phyloP scores from a whole-genome alignment of 2,888 invertebrate genomes.

The Aporophyla lueneburgensis region DNA sequence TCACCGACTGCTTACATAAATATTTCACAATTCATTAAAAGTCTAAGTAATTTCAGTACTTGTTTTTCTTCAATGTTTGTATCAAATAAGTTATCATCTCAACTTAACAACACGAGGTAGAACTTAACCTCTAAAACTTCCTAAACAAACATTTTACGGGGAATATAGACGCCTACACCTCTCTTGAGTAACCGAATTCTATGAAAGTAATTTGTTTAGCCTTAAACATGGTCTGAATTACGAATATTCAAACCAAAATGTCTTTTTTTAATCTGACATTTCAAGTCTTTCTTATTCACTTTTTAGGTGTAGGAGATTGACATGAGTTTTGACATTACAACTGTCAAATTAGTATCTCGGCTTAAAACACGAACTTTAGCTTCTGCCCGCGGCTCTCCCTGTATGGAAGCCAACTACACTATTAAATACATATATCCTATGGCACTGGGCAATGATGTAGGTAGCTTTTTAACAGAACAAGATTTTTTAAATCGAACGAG shows the following conservation, averaged over 20 bases:
- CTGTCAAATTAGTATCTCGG: too few relatives aligned
- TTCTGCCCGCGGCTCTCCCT: neutral
- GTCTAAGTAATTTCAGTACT: constrained; percentile 8
- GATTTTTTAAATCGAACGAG: neutral
- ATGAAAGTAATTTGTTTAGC: neutral
- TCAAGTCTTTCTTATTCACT: too few relatives aligned
- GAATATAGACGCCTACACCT: neutral
- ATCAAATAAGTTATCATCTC: neutral
- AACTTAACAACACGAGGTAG: constrained; percentile 1
- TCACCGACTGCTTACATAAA: neutral
- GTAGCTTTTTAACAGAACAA: neutral
- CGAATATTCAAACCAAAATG: neutral
- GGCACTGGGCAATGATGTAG: neutral
- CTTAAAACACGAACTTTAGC: too few relatives aligned
- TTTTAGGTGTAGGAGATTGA: too few relatives aligned
- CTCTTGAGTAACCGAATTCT: neutral
- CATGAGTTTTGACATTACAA: too few relatives aligned
- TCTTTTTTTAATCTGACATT: too few relatives aligned
- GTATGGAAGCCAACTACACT: neutral
- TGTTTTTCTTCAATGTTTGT: constrained; percentile 13
- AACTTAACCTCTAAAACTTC: constrained; percentile 41
- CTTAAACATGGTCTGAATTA: neutral
- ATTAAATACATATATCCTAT: neutral
- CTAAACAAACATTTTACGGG: constrained; percentile 6
- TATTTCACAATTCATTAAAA: constrained; percentile 10